A percentile compares a stretch with the other conserved stretches of the same genome.
phyloP scores from a whole-genome alignment of 2,113 vertebrate genomes.

The Gobius niger region DNA sequence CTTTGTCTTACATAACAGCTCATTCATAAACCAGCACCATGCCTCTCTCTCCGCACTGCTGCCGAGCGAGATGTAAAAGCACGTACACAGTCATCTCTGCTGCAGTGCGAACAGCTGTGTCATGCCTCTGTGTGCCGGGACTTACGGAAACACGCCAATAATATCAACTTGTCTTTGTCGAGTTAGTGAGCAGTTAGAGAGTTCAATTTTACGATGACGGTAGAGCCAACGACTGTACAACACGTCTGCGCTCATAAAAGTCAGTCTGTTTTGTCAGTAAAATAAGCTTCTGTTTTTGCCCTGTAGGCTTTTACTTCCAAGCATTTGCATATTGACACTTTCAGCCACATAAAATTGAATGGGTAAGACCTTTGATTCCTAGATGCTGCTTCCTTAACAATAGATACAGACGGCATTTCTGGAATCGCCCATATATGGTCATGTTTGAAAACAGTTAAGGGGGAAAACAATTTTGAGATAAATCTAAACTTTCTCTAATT shows the following conservation, averaged over 20 bases:
- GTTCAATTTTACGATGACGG: neutral
- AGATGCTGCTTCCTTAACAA: too few relatives aligned
- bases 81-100: slow-evolving; percentile 36
- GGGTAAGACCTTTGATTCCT: too few relatives aligned
- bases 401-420: too few relatives aligned
- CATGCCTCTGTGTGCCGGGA: slow-evolving; percentile 17
- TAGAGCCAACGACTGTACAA: neutral
- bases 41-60: slow-evolving; percentile 33
- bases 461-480: too few relatives aligned
- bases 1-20: slow-evolving; percentile 65
- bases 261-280: neutral
- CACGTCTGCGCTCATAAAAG: neutral
- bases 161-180: neutral
- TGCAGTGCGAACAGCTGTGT: slow-evolving; percentile 44
- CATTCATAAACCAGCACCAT: slow-evolving; percentile 72
- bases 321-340: too few relatives aligned
- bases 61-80: slow-evolving; percentile 29
- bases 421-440: too few relatives aligned
- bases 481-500: too few relatives aligned
- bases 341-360: too few relatives aligned
- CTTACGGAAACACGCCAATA: slow-evolving; percentile 20
- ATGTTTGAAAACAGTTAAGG: too few relatives aligned
- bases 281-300: neutral
- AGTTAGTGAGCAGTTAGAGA: neutral
- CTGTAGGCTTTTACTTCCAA: too few relatives aligned